Conservation (phyloP, 2,113 vertebrate species). For the Sciurus niger region DNA sequence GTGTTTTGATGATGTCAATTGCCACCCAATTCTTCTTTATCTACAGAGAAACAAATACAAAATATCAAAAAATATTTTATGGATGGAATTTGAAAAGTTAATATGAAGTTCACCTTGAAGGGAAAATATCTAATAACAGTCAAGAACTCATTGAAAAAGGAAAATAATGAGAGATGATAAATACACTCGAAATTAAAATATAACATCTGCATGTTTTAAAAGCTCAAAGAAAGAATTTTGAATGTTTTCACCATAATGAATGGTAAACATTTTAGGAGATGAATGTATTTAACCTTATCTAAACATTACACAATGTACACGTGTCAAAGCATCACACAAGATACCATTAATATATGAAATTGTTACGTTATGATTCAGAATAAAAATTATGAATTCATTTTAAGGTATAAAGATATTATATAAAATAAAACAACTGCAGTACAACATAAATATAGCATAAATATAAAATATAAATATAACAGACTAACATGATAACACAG, state of each 20-base stretch:
- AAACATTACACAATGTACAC: not conserved
- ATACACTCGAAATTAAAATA: not conserved
- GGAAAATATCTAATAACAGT: not conserved
- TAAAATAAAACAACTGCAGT: not conserved
- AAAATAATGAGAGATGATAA: not conserved
- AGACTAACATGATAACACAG: not conserved
- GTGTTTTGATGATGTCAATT: not conserved
- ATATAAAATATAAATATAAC: not conserved
- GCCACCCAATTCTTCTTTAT: conserved; percentile 5
- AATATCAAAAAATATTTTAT: conserved; percentile 33
- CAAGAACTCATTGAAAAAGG: not conserved
- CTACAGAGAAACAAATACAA: not conserved
- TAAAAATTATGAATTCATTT: not conserved
- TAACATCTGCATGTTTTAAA: not conserved
- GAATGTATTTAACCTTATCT: not conserved
- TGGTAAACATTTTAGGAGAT: not conserved
- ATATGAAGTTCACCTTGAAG: not conserved
- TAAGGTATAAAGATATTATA: not conserved
- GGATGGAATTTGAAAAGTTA: not conserved
- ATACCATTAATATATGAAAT: not conserved
- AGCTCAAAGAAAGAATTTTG: not conserved
- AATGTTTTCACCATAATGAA: not conserved
- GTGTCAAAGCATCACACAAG: not conserved
- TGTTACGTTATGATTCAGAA: not conserved
- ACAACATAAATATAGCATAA: not conserved